Base-by-base conservation (phyloP, 1,140 invertebrate species). In the Asobara japonica region DNA sequence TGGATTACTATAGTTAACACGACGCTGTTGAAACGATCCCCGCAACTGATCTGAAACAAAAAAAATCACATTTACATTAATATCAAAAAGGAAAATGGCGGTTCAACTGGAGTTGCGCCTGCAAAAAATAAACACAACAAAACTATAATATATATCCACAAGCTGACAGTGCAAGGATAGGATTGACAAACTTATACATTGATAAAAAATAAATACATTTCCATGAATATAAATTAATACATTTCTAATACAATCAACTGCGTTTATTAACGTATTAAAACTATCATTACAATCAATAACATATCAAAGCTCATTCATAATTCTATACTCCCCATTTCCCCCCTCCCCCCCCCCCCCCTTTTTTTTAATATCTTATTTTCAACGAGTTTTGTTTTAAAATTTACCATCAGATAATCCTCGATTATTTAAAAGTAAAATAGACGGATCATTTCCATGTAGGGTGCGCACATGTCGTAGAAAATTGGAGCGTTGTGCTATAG, bases 1-100 rank as follows among this genome's bases (percentile, higher is more conserved):
- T 51, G 88, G 85, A 33, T 77, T 85, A 11, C 77, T 72, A 67
- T 78, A 77, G 66, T 80, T 80, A 6, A 82, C 81, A 6, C 79
- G 75, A 56, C 20, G 18, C 20, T n/a, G 20, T 27, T 56, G 51
- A 27, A 51, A 11, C n/a, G 51, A 0, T 25, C 73, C 74, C 18
- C 56, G 62, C n/a, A 75, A 73, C 67, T 77, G 18, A 11, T 76
- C 81, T 82, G 80, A 76, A 82, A 82, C 80, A 77, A n/a, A 73
- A 27, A 56, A 69, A 71, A 71, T 61, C 10, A n/a, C n/a, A n/a
- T n/a, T 10, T 25, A 4, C 25, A 27, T 56, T 56, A 56, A 38
- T 27, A 62, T 27, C 38, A 41, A 25, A 8, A 5, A 33, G 31
- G 0, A 41, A n/a, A 29, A 11, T 27, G 2, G n/a, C 27, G 1